phyloP scores from a whole-genome alignment of 2,888 invertebrate genomes.

The Leptinotarsa rubiginosa region DNA sequence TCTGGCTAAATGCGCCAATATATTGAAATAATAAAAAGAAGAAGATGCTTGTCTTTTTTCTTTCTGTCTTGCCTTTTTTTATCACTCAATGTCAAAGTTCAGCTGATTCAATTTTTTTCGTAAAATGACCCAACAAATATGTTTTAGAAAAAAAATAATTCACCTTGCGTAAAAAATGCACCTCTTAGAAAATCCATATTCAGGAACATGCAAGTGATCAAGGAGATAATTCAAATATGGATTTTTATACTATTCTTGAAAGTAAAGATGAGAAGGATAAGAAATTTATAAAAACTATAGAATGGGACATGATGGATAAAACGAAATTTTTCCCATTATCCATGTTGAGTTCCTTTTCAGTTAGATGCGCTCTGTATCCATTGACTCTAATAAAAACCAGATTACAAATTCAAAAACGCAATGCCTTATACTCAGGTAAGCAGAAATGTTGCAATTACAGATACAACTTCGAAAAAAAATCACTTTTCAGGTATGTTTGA shows the following conservation, averaged over 20 bases:
- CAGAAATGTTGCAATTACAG: slow-evolving; percentile 1
- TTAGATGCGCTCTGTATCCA: slow-evolving; percentile 86
- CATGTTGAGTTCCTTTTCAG: slow-evolving; percentile 86
- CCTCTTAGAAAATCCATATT: not conserved
- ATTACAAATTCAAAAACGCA: slow-evolving; percentile 87
- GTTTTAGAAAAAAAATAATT: not conserved
- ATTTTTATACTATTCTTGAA: slow-evolving; percentile 42
- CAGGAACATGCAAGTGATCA: slow-evolving; percentile 14
- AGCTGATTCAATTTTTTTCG: not conserved
- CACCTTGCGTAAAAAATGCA: not conserved
- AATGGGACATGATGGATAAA: slow-evolving; percentile 99
- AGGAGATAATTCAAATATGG: slow-evolving; percentile 32
- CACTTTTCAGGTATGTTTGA: slow-evolving; percentile 78
- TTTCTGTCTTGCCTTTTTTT: too few relatives aligned
- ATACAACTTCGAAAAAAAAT: not conserved
- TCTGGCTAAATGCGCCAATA: too few relatives aligned
- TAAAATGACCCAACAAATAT: not conserved
- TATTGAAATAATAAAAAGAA: not conserved
- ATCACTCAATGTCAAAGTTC: not conserved
- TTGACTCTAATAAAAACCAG: slow-evolving; percentile 94
- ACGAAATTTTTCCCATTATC: slow-evolving; percentile 93
- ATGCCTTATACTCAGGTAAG: slow-evolving; percentile 83
- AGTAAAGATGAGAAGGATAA: slow-evolving; percentile 32
- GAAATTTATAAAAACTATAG: slow-evolving; percentile 84
- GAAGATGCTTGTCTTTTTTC: too few relatives aligned